Evolutionary conservation across 2,797 vertebrate species (phyloP).

Genomic region (Esox lucius): DNA sequence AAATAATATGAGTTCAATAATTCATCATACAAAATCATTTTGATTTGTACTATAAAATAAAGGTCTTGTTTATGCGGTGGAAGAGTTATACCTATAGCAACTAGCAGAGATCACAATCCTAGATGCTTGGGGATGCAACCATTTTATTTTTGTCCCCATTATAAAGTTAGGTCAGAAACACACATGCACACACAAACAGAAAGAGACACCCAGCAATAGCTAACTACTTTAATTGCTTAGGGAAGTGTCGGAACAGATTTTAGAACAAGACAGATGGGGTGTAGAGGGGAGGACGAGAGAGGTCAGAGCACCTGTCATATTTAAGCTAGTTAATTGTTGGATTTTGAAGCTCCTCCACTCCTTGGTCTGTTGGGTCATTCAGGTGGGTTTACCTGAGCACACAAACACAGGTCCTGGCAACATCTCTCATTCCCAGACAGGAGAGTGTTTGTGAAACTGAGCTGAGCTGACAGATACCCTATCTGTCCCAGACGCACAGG

Average conservation of each 20-base stretch:
- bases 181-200: neutral
- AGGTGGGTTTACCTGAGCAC: constrained; percentile 68
- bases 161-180: too few relatives aligned
- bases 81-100: constrained; percentile 24
- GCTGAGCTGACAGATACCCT: neutral
- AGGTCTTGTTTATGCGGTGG: constrained; percentile 22
- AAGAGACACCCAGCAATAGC: constrained; percentile 8
- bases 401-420: constrained; percentile 33
- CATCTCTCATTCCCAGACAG: constrained; percentile 46
- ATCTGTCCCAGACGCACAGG: constrained; percentile 44
- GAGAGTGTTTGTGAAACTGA: constrained; percentile 57
- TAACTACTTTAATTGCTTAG: constrained; percentile 32
- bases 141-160: too few relatives aligned
- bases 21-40: neutral
- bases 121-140: neutral
- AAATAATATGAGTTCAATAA: neutral
- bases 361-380: constrained; percentile 53
- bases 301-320: constrained; percentile 39
- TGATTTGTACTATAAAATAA: constrained; percentile 6
- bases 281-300: neutral
- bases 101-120: constrained; percentile 27
- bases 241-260: constrained; percentile 25
- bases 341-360: constrained; percentile 37
- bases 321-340: constrained; percentile 49
- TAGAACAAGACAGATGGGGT: constrained; percentile 4